Base-by-base conservation (phyloP, 1,140 invertebrate genomes). In the Macrocentrus cingulum region DNA sequence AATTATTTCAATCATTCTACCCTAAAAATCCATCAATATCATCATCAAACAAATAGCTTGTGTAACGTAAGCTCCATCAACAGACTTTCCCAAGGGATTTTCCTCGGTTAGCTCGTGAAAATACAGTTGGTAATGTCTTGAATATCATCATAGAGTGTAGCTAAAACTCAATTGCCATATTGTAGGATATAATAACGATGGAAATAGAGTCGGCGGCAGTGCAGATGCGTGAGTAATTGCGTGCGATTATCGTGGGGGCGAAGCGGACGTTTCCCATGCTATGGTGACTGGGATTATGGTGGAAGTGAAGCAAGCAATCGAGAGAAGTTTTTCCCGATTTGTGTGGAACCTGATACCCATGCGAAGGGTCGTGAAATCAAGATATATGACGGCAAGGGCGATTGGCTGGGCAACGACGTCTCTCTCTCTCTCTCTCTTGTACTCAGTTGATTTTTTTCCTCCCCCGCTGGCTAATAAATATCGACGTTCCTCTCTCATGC, bases 321-420 rank as follows among this genome's bases (percentile, higher is more conserved):
- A 58, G 62, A 66, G 54, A 45, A n/a, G 22, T 29, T 48, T 79
- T 79, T 80, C 75, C 76, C 75, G 75, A 77, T 80, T 80, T 77
- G 62, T 70, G 74, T 70, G 75, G 66, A 79, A 77, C 74, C 69
- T 69, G 77, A 80, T 79, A 79, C 66, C 67, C 72, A 67, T 75
- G 74, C 69, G 75, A 72, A 76, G 76, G 75, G 76, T 77, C 71
- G 66, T 71, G 68, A 72, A 78, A 80, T 78, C 74, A 77, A 80
- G 77, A 80, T 79, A 77, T 77, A 79, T 79, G 65, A 66, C 48
- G 59, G 61, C 53, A n/a, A 37, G 54, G 58, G 46, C 16, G 37
- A 51, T 51, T 29, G 48, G 15, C 7, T 50, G 11, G 20, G 9
- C 55, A 36, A 11, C 7, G 8, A 18, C 22, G n/a, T n/a, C n/a